A percentile compares a stretch with the other conserved stretches of the same genome.
These are phyloP conservation scores for Brenthis hecate DNA, from an alignment of 2,888 invertebrate genomes.

Conservation along the genomic window DNA sequence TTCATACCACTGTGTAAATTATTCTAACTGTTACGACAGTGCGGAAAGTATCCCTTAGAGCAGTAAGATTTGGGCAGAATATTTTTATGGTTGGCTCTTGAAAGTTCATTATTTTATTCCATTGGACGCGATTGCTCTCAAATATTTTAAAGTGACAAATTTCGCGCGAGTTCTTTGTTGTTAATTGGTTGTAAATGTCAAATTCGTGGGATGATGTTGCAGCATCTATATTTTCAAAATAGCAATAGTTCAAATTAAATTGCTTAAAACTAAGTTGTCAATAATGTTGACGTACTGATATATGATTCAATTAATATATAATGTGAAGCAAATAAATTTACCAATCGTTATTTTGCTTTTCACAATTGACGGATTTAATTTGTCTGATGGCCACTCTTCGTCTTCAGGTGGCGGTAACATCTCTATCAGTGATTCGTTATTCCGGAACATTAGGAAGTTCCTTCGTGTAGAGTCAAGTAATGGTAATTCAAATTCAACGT, in stretches of 20 bases:
- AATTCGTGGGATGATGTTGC: slow-evolving; percentile 48
- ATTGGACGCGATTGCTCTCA: slow-evolving; percentile 75
- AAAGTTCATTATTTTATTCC: slow-evolving; percentile 80
- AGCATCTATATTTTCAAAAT: neutral
- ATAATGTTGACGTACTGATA: too few species aligned
- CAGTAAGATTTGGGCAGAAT: slow-evolving; percentile 73
- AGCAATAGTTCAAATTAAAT: too few species aligned
- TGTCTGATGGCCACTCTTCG: slow-evolving; percentile 47
- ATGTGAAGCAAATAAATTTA: slow-evolving; percentile 29
- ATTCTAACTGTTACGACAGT: slow-evolving; percentile 74
- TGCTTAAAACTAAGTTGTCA: too few species aligned
- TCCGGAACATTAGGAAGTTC: slow-evolving; percentile 63
- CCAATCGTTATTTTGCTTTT: slow-evolving; percentile 50
- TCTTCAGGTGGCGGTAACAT: slow-evolving; percentile 65
- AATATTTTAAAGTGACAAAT: slow-evolving; percentile 69
- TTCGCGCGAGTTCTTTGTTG: slow-evolving; percentile 54
- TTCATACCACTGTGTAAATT: slow-evolving; percentile 74
- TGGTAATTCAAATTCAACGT: slow-evolving; percentile 80
- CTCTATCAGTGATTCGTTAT: slow-evolving; percentile 62
- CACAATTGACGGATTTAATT: slow-evolving; percentile 38
- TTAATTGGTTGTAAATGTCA: slow-evolving; percentile 58
- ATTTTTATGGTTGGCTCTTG: slow-evolving; percentile 76
- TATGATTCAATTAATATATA: too few species aligned
- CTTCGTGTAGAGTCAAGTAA: slow-evolving; percentile 74
- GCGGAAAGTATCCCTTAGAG: slow-evolving; percentile 81